Conservation (phyloP, 2,797 vertebrate species). For the Tragelaphus eurycerus region DNA sequence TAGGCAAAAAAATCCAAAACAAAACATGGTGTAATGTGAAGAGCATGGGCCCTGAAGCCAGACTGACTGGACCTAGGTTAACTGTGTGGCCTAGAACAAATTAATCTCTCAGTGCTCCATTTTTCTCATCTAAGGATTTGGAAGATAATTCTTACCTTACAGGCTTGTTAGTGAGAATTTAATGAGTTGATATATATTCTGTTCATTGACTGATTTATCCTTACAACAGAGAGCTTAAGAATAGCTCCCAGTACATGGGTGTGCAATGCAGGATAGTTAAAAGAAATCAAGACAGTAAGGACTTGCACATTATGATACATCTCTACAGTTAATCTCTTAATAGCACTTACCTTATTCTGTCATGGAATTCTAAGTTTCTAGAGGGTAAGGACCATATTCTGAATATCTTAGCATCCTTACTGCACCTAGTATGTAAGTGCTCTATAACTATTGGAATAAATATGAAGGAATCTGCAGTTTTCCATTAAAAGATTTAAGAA, state of each 20-base stretch:
- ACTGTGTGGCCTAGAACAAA: background rate
- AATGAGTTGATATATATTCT: background rate
- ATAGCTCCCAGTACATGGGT: background rate
- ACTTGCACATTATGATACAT: background rate
- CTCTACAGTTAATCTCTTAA: background rate
- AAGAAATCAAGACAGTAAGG: background rate
- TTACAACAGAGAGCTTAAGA: background rate
- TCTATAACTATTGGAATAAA: background rate
- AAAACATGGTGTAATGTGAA: background rate
- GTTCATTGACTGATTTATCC: background rate
- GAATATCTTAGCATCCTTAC: background rate
- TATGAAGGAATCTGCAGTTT: background rate
- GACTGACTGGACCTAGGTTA: background rate
- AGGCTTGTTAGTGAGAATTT: background rate
- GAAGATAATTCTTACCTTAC: background rate
- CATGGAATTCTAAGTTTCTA: background rate
- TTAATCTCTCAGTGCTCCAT: background rate
- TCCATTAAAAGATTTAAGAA: constrained; percentile 12
- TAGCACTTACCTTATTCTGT: background rate
- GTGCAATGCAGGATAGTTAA: background rate
- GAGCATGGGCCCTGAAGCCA: background rate
- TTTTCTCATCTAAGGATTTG: background rate
- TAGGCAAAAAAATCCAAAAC: background rate
- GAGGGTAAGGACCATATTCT: background rate
- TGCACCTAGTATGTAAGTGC: background rate